phyloP scores from a whole-genome alignment of 2,888 invertebrate species.

The Dione juno region DNA sequence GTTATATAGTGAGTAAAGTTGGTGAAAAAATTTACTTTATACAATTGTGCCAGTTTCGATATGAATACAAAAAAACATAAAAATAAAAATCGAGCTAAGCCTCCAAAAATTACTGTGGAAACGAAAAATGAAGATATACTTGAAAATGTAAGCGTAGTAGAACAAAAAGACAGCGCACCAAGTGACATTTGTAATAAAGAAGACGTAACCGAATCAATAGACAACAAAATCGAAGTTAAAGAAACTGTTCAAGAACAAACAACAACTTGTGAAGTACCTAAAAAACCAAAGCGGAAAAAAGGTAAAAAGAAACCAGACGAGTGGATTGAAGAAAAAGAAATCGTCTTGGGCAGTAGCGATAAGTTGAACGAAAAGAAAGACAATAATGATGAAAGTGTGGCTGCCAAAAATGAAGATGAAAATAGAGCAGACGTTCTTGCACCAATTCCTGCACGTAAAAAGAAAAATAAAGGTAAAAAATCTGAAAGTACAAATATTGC shows the following conservation, averaged over 20 bases:
- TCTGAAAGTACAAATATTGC: slow-evolving; percentile 34
- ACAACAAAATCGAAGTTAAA: slow-evolving; percentile 8
- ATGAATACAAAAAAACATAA: slow-evolving; percentile 75
- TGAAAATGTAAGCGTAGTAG: slow-evolving; percentile 32
- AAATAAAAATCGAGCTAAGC: slow-evolving; percentile 66
- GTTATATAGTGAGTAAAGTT: slow-evolving; percentile 31
- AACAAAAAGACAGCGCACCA: slow-evolving; percentile 26
- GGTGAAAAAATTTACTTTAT: slow-evolving; percentile 10
- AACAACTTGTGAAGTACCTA: slow-evolving; percentile 55
- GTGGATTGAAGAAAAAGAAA: slow-evolving; percentile 2
- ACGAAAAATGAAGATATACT: slow-evolving; percentile 38
- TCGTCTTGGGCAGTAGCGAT: slow-evolving; percentile 21
- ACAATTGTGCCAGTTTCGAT: slow-evolving; percentile 38
- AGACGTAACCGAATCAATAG: slow-evolving; percentile 23
- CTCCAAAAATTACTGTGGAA: slow-evolving; percentile 52
- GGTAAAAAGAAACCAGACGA: slow-evolving; percentile 70
- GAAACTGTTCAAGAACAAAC: slow-evolving; percentile 26
- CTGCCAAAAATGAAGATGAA: slow-evolving; percentile 21
- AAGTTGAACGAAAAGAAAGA: slow-evolving; percentile 29
- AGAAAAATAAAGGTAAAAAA: slow-evolving; percentile 72
- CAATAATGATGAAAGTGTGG: slow-evolving; percentile 15
- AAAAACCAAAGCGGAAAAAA: slow-evolving; percentile 77
- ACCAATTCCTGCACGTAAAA: slow-evolving; percentile 64
- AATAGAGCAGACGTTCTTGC: slow-evolving; percentile 5
- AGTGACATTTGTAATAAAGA: slow-evolving; percentile 38